Base-by-base conservation (phyloP, 64 coral and sea anemone genomes). In the Stichodactyla mertensii region DNA sequence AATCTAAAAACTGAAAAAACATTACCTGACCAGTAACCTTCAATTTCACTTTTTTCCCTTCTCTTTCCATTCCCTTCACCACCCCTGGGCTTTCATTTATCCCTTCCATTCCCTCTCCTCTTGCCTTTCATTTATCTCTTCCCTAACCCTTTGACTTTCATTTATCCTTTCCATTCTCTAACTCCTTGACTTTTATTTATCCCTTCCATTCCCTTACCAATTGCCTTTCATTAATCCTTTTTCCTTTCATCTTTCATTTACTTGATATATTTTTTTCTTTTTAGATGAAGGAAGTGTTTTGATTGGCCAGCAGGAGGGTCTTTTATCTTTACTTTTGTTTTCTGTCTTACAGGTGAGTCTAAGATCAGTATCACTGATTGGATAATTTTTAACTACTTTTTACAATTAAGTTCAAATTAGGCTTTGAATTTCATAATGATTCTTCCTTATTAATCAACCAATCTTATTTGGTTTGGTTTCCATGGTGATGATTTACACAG, bases 281-380 rank as follows among this genome's bases (percentile, higher is more conserved):
- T 6, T 74, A 99, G 97, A 93, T 54, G 86, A 87, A 83, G 97
- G 93, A 77, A 95, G 97, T 57, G 87, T 78, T 20, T 83, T 87
- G 4, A 86, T 99, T 88, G 97, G 97, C 18, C 93, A 99, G 22
- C 97, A 99, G n/a, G 88, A 95, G 7, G 92, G 93, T 14, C 88
- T 99, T 59, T 87, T 99, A 36, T 89, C 92, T 18, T 64, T 88
- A 4, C 91, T 94, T 26, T 83, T 99, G 51, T 82, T 94, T 51
- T 92, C 85, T 86, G 97, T 99, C 0, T 87, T 99, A 54, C 97
- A 95, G 90, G 97, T 99, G 60, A 81, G 52, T 52, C 16, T 19
- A 45, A 78, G 24, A 7, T 13, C 0, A 81, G 55, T 19, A 52
- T 54, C 9, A 81, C 6, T 5, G 19, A 55, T 16, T 8, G 52